Evolutionary conservation across 2,888 invertebrate species (phyloP).

Genomic region (Tineola bisselliella): DNA sequence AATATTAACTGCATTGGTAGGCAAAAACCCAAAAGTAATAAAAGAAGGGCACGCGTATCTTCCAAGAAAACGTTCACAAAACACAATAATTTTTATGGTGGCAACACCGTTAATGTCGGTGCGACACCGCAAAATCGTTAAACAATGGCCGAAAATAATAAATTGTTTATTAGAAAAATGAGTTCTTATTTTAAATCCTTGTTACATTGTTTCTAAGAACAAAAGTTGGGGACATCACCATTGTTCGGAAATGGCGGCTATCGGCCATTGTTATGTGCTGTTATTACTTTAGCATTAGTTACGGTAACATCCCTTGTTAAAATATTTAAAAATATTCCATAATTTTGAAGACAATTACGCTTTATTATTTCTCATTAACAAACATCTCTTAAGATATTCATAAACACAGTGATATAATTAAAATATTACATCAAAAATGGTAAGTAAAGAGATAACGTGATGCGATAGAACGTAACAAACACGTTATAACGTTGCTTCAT

Average conservation of each 20-base stretch:
- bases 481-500: slow-evolving; percentile 39
- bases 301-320: neutral
- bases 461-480: neutral
- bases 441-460: neutral
- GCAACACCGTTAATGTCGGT: slow-evolving; percentile 22
- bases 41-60: neutral
- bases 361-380: too few species aligned
- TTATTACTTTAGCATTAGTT: neutral
- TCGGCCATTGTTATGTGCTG: neutral
- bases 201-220: slow-evolving; percentile 1
- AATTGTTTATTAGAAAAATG: neutral
- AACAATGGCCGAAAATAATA: neutral
- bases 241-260: neutral
- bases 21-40: neutral
- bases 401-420: too few species aligned
- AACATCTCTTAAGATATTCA: too few species aligned
- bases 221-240: neutral
- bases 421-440: too few species aligned
- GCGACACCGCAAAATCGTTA: neutral
- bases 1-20: neutral
- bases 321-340: neutral
- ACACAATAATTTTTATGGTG: slow-evolving; percentile 24
- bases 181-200: neutral
- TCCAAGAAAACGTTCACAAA: neutral
- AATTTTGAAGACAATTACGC: neutral